phyloP scores from a whole-genome alignment of 2,113 vertebrate genomes.

The Toxostoma redivivum region DNA sequence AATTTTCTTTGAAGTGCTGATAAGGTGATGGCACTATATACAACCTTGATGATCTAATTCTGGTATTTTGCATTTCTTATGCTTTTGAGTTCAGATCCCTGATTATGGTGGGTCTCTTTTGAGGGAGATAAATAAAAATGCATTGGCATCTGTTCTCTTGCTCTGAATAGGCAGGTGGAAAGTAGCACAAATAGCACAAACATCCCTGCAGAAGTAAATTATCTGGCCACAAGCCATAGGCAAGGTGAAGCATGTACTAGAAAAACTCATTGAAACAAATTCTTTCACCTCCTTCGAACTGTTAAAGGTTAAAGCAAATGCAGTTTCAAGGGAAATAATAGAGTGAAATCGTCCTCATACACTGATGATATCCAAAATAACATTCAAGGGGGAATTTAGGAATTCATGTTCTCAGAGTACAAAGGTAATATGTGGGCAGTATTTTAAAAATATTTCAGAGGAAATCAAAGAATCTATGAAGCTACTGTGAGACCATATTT shows the following conservation, averaged over 20 bases:
- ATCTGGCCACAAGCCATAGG: background rate
- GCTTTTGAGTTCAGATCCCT: background rate
- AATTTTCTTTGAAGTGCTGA: background rate
- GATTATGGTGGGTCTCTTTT: background rate
- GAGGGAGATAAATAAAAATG: background rate
- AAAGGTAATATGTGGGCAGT: background rate
- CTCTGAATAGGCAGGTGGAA: background rate
- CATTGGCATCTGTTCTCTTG: background rate
- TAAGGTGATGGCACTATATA: background rate
- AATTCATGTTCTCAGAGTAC: background rate
- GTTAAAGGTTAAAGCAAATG: background rate
- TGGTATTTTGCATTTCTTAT: background rate
- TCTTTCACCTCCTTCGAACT: background rate
- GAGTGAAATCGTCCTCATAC: background rate
- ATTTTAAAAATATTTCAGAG: background rate
- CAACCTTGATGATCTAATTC: background rate
- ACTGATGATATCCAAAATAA: background rate
- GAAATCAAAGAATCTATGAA: background rate
- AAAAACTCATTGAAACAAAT: background rate
- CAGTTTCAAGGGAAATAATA: background rate
- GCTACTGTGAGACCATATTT: background rate
- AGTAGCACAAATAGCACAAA: accelerated
- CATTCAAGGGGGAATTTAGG: background rate
- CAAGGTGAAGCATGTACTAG: background rate
- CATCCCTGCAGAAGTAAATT: background rate